These are phyloP conservation scores for Drosophila atroscutellata DNA, from an alignment of 2,888 invertebrate species.

Conservation along the genomic window DNA sequence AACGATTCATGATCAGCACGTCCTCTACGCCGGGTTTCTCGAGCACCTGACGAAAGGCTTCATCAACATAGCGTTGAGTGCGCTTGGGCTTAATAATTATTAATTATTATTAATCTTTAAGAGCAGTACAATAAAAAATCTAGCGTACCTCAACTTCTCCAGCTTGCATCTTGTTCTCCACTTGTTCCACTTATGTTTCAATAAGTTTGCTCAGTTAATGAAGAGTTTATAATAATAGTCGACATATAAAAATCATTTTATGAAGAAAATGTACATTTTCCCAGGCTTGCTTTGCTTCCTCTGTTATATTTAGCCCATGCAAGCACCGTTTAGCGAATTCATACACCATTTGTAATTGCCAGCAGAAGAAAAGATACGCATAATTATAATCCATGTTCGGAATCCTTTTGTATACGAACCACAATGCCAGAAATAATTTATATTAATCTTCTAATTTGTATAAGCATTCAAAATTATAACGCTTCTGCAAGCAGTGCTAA, in stretches of 20 bases:
- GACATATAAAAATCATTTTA: not conserved
- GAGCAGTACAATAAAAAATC: not conserved
- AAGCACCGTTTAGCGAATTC: not conserved
- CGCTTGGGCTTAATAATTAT: slow-evolving; percentile 67
- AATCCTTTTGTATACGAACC: not conserved
- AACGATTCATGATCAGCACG: slow-evolving; percentile 80
- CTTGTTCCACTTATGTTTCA: not conserved
- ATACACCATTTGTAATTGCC: slow-evolving; percentile 24
- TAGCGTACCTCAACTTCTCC: slow-evolving; percentile 43
- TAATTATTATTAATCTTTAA: not conserved
- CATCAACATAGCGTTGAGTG: slow-evolving; percentile 81
- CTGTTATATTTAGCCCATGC: not conserved
- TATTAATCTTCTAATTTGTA: not conserved
- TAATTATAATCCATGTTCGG: not conserved
- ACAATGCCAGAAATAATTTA: not conserved
- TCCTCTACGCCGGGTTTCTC: slow-evolving; percentile 79
- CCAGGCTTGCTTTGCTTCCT: not conserved
- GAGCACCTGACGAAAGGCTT: slow-evolving; percentile 71
- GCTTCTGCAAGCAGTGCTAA: slow-evolving; percentile 3
- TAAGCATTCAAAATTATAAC: slow-evolving; percentile 9
- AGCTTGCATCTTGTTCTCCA: slow-evolving; percentile 41
- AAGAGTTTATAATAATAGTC: slow-evolving; percentile 16
- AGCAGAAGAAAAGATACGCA: not conserved
- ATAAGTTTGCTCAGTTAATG: not conserved
- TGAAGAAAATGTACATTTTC: not conserved